Base-by-base conservation (phyloP, 2,888 invertebrate species). In the Frankliniella fusca region DNA sequence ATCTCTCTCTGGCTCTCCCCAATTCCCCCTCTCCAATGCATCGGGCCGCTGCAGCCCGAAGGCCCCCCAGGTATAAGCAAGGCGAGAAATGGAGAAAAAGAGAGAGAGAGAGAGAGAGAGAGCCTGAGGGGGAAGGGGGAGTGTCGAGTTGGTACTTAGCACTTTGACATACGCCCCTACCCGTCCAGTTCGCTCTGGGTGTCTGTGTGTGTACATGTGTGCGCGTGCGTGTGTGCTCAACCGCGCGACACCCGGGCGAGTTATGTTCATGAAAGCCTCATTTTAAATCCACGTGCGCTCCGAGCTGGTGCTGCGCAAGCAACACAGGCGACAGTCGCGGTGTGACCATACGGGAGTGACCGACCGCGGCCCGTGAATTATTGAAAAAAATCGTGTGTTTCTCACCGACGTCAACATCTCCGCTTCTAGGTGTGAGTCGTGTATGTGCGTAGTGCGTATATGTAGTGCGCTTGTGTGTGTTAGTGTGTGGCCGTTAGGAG, bases 91-190 rank as follows among this genome's bases (percentile, higher is more conserved):
- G 61, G 61, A n/a, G 61, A 11, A 11, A 18, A 5, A 18, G 61
- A 15, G 61, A 18, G 38, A 38, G 38, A 15, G 61, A 15, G 61
- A n/a, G 15, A 18, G 18, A 9, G n/a, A n/a, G n/a, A n/a, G n/a
- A n/a, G n/a, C n/a, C n/a, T n/a, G n/a, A n/a, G 61, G 61, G 70
- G 2, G 70, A 76, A 27, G 70, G 23, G 27, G 70, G 27, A 27
- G 70, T 76, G 70, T 76, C 27, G 70, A 76, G 70, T 27, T 8
- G 70, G 70, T 76, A 76, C 70, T 76, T 76, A 76, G 70, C 70
- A 23, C 70, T 23, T 27, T 76, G 70, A 76, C 70, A 27, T 76
- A n/a, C 70, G 23, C 70, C 70, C 70, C 23, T 9, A 76, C 70
- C 70, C 70, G 27, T 27, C 70, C 70, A n/a, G 70, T 23, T 20